Conservation (phyloP, 2,797 vertebrate species). For the Dicrostonyx torquatus region DNA sequence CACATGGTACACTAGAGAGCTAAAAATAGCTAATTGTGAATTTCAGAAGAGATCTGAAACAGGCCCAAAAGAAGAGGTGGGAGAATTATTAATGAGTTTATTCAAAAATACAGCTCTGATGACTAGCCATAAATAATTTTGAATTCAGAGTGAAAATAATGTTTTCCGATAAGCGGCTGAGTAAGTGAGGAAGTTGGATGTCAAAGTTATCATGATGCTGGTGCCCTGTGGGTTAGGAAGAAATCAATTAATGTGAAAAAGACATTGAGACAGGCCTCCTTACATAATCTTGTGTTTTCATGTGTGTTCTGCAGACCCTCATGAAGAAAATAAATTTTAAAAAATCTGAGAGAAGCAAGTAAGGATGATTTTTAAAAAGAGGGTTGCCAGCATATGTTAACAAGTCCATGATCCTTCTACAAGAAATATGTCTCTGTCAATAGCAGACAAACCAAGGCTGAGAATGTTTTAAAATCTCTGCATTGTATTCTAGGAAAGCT, state of each 20-base stretch:
- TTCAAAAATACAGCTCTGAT: slow-evolving; percentile 61
- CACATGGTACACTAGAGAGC: slow-evolving; percentile 14
- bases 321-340: slow-evolving; percentile 27
- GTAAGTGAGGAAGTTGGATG: not conserved
- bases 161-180: not conserved
- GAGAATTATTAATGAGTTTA: slow-evolving; percentile 55
- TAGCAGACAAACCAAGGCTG: not conserved
- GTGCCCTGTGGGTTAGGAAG: not conserved
- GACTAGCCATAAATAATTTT: slow-evolving; percentile 56
- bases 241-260: slow-evolving; percentile 25
- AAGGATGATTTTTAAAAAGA: slow-evolving; percentile 4
- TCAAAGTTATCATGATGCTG: slow-evolving; percentile 27
- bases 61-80: slow-evolving; percentile 25
- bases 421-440: not conserved
- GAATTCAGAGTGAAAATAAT: slow-evolving; percentile 26
- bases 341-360: slow-evolving; percentile 26
- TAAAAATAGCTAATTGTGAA: slow-evolving; percentile 46
- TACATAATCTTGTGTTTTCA: not conserved
- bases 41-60: slow-evolving; percentile 43
- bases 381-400: not conserved
- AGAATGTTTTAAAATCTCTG: slow-evolving; percentile 25
- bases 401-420: not conserved
- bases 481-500: not conserved
- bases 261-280: not conserved
- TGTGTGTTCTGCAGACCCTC: not conserved